Evolutionary conservation across 1,140 invertebrate genomes (phyloP).

Genomic region (Bombus pyrosoma): DNA sequence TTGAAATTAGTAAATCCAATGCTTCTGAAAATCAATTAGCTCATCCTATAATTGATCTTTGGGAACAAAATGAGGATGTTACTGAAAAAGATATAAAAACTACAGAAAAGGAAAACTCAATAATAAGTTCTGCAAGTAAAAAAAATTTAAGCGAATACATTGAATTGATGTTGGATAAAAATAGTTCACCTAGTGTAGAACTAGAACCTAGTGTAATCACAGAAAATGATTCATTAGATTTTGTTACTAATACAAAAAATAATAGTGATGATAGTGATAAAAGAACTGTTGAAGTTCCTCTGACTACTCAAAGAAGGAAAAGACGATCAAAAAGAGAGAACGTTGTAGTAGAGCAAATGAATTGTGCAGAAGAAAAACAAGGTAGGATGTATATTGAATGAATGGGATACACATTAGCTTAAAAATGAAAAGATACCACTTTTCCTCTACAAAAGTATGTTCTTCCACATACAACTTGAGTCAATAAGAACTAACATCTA

Average conservation of each 20-base stretch:
- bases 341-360: conserved; percentile 2
- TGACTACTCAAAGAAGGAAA: conserved; percentile 32
- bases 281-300: conserved; percentile 18
- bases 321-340: conserved; percentile 53
- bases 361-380: conserved; percentile 56
- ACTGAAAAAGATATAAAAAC: not conserved
- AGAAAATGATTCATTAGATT: not conserved
- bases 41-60: not conserved
- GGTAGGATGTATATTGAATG: conserved; percentile 47
- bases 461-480: too few species aligned
- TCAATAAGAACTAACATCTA: too few species aligned
- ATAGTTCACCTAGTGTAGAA: not conserved
- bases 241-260: not conserved
- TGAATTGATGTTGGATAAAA: conserved; percentile 25
- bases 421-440: too few species aligned
- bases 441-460: too few species aligned
- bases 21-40: conserved; percentile 6
- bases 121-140: conserved; percentile 36
- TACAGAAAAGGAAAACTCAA: conserved; percentile 30
- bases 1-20: not conserved
- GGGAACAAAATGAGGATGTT: not conserved
- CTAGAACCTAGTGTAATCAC: too few species aligned
- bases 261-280: conserved; percentile 33
- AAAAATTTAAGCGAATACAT: conserved; percentile 5
- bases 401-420: not conserved